phyloP scores from a whole-genome alignment of 2,113 vertebrate species.

The Crotophaga sulcirostris region DNA sequence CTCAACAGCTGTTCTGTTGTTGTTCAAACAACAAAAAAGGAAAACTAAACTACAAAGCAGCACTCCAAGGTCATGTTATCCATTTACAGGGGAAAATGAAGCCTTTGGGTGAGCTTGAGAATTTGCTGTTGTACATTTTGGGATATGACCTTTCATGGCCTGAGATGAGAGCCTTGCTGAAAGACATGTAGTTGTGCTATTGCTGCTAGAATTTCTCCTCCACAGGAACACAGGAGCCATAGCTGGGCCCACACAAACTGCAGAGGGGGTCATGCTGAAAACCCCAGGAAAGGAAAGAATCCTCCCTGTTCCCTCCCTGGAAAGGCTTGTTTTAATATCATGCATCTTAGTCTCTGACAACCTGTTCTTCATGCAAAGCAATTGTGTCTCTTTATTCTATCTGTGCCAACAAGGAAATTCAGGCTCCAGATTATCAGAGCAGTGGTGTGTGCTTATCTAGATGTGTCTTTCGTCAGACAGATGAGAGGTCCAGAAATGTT shows the following conservation, averaged over 20 bases:
- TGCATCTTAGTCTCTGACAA: not conserved
- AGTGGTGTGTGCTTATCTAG: not conserved
- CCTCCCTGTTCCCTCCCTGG: not conserved
- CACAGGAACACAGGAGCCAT: not conserved
- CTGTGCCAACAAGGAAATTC: not conserved
- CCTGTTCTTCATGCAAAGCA: not conserved
- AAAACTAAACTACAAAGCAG: not conserved
- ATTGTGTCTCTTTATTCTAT: not conserved
- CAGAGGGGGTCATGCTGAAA: not conserved
- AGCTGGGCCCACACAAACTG: not conserved
- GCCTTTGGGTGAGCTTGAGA: not conserved
- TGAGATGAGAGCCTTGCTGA: not conserved
- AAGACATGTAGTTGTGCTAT: not conserved
- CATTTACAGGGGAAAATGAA: not conserved
- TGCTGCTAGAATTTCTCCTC: not conserved
- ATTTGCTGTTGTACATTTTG: not conserved
- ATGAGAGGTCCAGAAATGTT: constrained; percentile 11
- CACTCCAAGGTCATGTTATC: constrained; percentile 14
- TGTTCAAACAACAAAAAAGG: not conserved
- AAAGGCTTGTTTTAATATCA: not conserved
- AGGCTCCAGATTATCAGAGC: not conserved
- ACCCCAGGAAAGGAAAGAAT: not conserved
- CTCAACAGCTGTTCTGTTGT: constrained; percentile 8
- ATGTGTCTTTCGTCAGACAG: not conserved
- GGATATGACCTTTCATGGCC: not conserved